phyloP scores from a whole-genome alignment of 2,797 vertebrate genomes.

The Pseudochirops cupreus region DNA sequence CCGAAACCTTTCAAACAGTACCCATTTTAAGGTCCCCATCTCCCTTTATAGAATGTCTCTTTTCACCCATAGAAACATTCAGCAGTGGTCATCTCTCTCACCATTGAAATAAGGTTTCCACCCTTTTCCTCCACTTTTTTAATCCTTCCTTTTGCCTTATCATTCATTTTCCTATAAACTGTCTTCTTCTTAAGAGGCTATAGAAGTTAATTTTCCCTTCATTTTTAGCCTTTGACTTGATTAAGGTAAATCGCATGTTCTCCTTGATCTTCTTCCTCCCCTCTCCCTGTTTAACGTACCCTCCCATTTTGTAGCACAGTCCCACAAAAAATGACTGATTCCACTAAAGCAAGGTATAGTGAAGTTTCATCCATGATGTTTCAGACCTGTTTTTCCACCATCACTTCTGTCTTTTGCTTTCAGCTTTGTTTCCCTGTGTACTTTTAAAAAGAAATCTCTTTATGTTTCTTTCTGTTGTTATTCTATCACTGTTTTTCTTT shows the following conservation, averaged over 20 bases:
- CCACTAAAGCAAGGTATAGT: background rate
- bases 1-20: background rate
- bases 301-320: background rate
- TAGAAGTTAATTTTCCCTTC: background rate
- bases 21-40: background rate
- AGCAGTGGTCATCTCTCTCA: background rate
- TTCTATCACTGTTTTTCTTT: background rate
- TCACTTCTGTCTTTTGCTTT: background rate
- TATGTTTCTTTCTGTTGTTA: background rate
- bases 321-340: background rate
- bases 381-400: background rate
- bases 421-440: background rate
- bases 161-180: background rate
- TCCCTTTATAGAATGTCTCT: background rate
- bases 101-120: background rate
- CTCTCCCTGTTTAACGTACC: background rate
- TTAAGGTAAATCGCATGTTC: background rate
- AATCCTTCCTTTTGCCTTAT: background rate
- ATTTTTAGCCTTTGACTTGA: background rate
- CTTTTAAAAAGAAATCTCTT: background rate
- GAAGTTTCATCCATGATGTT: background rate
- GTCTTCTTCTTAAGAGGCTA: background rate
- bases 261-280: background rate
- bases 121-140: background rate
- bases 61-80: background rate